Evolutionary conservation across 2,888 invertebrate species (phyloP).

Genomic region (Argyresthia albistria): DNA sequence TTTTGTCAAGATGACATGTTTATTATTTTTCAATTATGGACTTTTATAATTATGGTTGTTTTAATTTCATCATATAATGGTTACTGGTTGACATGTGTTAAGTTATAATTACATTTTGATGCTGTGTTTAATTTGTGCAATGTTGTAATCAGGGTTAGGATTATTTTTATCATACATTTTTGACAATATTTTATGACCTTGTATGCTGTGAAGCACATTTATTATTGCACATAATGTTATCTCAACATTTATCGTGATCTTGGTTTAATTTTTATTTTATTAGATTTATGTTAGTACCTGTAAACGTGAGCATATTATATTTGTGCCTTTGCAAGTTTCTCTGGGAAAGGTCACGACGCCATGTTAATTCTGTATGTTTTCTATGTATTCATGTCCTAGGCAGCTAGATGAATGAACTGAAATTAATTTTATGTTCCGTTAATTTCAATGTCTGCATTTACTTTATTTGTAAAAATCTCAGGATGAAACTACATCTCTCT

Average conservation of each 20-base stretch:
- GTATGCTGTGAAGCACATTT: slow-evolving; percentile 1
- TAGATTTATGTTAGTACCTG: slow-evolving; percentile 37
- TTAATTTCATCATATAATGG: slow-evolving; percentile 18
- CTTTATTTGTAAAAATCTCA: too few relatives aligned
- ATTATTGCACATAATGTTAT: slow-evolving; percentile 5
- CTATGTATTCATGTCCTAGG: slow-evolving; percentile 10
- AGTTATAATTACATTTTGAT: slow-evolving; percentile 34
- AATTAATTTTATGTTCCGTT: slow-evolving; percentile 1
- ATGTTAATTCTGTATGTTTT: too few relatives aligned
- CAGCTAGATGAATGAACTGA: slow-evolving; percentile 11
- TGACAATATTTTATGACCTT: slow-evolving; percentile 37
- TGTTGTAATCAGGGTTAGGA: slow-evolving; percentile 13
- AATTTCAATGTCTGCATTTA: too few relatives aligned
- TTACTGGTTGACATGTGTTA: slow-evolving; percentile 46
- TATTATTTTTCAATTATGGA: not conserved
- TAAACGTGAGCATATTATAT: slow-evolving; percentile 33
- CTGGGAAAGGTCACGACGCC: too few relatives aligned
- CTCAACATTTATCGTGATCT: slow-evolving; percentile 1
- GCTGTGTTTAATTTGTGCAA: slow-evolving; percentile 16
- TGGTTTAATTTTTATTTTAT: slow-evolving; percentile 56
- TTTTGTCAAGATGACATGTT: slow-evolving; percentile 19
- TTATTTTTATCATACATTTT: slow-evolving; percentile 9
- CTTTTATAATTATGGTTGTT: slow-evolving; percentile 19
- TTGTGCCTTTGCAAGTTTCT: not conserved
- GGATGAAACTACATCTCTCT: too few relatives aligned